These are phyloP conservation scores for Thamnophis elegans DNA, from an alignment of 2,797 vertebrate genomes.

Conservation along the genomic window DNA sequence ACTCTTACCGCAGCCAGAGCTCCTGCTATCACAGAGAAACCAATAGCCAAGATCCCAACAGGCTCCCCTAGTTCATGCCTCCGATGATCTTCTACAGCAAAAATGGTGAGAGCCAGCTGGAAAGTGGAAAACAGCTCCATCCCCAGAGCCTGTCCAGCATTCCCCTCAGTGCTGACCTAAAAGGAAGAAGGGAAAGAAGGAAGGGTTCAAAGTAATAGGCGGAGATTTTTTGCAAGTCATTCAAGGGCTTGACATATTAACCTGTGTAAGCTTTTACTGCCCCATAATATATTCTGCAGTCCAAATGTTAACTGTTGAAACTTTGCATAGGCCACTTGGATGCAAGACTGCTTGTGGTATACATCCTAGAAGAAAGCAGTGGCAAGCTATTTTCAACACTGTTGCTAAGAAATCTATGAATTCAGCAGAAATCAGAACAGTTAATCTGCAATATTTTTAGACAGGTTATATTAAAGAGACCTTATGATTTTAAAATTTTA, in stretches of 20 bases:
- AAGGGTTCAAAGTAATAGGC: background rate
- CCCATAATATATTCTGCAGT: background rate
- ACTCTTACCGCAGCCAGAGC: constrained; percentile 76
- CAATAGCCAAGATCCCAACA: constrained; percentile 78
- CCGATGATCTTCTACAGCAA: constrained; percentile 71
- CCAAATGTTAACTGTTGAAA: background rate
- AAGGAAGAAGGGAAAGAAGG: background rate
- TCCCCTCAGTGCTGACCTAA: constrained; percentile 74
- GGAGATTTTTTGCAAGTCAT: background rate
- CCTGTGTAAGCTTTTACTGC: background rate
- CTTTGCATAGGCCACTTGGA: background rate
- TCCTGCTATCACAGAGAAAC: constrained; percentile 77
- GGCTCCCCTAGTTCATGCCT: constrained; percentile 70
- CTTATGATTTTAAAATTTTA: background rate
- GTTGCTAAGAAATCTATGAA: background rate
- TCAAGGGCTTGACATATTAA: background rate
- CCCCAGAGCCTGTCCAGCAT: constrained; percentile 77
- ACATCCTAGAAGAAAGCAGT: background rate
- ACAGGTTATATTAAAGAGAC: background rate
- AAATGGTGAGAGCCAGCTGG: constrained; percentile 82
- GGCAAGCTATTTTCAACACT: background rate
- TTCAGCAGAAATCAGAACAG: background rate
- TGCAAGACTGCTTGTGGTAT: background rate
- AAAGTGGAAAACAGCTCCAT: constrained; percentile 82
- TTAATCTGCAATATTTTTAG: background rate